Conservation (phyloP, 2,888 invertebrate genomes). For the Polydrusus pterygomalis region DNA sequence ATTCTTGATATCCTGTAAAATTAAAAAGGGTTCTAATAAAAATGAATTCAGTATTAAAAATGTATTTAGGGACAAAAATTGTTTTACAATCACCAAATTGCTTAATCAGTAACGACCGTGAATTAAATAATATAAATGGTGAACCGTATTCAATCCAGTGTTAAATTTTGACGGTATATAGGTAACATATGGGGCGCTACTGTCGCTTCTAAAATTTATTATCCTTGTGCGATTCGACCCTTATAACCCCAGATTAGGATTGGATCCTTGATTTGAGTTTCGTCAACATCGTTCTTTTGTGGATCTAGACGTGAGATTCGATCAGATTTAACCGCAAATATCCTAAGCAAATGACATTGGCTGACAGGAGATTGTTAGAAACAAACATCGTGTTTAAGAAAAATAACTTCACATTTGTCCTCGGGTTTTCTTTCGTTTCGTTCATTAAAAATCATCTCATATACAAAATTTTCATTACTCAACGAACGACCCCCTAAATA, state of each 20-base stretch:
- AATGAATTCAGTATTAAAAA: no score
- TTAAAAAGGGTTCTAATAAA: no score
- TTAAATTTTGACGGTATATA: neutral
- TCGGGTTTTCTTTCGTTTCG: no score
- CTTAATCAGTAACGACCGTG: no score
- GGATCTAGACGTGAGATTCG: constrained; percentile 37
- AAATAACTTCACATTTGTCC: neutral
- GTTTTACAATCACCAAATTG: no score
- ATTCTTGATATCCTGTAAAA: no score
- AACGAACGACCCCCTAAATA: no score
- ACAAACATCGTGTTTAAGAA: neutral
- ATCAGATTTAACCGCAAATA: constrained; percentile 45
- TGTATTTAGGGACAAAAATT: no score
- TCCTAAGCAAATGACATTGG: constrained; percentile 31
- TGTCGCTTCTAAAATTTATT: constrained; percentile 39
- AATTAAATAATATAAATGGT: no score
- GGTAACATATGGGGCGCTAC: neutral
- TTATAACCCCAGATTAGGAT: constrained; percentile 63
- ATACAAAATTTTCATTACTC: no score
- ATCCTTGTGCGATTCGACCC: constrained; percentile 60
- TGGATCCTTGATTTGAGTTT: constrained; percentile 64
- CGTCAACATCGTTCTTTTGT: constrained; percentile 60
- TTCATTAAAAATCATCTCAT: no score
- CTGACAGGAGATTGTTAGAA: neutral
- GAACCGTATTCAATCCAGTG: neutral